phyloP scores from a whole-genome alignment of 2,888 invertebrate genomes.

The Strigamia crassipes region DNA sequence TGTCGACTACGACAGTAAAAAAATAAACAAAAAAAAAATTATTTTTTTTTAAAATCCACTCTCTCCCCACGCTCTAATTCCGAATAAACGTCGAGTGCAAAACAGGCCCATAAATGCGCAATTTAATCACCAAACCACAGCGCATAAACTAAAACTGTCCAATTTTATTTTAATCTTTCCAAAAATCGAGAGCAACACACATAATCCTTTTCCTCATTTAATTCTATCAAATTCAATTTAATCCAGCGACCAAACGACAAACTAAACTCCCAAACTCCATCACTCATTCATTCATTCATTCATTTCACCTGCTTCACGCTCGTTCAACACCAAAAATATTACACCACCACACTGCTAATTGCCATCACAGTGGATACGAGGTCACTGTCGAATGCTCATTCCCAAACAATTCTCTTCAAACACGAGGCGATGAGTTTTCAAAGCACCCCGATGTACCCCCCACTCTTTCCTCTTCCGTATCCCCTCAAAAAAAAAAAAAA shows the following conservation, averaged over 20 bases:
- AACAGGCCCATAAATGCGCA: conserved; percentile 4
- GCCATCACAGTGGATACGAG: neutral
- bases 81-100: neutral
- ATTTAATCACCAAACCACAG: neutral
- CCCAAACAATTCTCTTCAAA: neutral
- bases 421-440: neutral
- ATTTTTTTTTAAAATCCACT: neutral
- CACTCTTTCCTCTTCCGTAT: neutral
- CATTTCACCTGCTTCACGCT: neutral
- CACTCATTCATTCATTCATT: neutral
- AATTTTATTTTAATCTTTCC: conserved; percentile 1
- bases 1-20: neutral
- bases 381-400: neutral
- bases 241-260: neutral
- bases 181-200: neutral
- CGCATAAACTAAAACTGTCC: neutral
- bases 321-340: neutral
- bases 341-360: neutral
- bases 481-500: neutral
- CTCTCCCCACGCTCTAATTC: conserved; percentile 12
- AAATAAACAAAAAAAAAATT: neutral
- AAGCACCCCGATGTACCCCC: neutral
- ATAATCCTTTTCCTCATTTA: neutral
- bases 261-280: neutral
- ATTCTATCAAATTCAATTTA: neutral